Conservation (phyloP, 2,113 vertebrate species). For the Anarhynchus alexandrinus region DNA sequence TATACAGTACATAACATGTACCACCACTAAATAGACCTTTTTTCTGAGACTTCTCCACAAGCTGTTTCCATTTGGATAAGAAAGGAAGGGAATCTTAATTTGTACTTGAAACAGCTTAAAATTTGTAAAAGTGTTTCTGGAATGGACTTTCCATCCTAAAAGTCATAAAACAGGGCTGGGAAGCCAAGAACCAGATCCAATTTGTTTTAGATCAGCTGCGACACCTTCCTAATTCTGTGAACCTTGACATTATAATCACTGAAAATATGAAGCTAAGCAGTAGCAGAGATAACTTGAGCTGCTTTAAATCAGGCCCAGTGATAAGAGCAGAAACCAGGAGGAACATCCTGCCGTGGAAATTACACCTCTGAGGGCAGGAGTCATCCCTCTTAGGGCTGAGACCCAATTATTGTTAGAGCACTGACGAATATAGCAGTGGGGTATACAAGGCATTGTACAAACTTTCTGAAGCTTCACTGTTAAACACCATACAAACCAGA, state of each 20-base stretch:
- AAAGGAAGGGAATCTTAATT: background rate
- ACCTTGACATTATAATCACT: background rate
- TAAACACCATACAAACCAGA: background rate
- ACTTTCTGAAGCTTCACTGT: background rate
- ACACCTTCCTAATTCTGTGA: background rate
- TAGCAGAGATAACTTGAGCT: background rate
- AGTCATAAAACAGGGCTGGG: background rate
- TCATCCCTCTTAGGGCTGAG: background rate
- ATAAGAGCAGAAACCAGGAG: background rate
- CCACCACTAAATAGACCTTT: background rate
- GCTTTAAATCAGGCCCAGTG: background rate
- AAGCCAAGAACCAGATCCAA: background rate
- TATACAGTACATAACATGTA: accelerated
- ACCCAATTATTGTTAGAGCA: background rate
- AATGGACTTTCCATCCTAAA: background rate
- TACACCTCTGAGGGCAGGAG: background rate
- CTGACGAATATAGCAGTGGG: background rate
- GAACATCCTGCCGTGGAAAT: background rate
- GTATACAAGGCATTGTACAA: background rate
- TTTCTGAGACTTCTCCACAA: background rate
- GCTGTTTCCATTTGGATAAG: background rate
- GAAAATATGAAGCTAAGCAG: background rate
- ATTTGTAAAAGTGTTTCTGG: background rate
- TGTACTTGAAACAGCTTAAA: background rate
- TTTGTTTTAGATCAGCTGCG: background rate